A percentile compares a stretch with the other conserved stretches of the same genome.
phyloP scores from a whole-genome alignment of 2,888 invertebrate genomes.

The Aphelenchoides bicaudatus region DNA sequence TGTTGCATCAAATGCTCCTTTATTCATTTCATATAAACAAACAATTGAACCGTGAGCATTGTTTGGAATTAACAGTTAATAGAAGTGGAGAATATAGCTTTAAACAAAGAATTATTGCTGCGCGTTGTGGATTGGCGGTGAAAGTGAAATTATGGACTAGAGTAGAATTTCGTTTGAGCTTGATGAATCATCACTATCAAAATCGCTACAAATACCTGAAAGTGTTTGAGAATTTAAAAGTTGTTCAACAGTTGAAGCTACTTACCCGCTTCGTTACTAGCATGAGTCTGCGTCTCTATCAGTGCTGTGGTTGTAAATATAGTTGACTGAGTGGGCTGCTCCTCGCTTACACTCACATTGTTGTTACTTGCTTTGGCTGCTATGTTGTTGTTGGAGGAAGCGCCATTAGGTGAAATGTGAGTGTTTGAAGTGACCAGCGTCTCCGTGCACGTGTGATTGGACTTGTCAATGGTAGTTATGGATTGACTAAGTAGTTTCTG shows the following conservation, averaged over 20 bases:
- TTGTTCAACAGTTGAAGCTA: too few relatives aligned
- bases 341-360: constrained; percentile 24
- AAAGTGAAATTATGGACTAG: too few relatives aligned
- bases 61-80: too few relatives aligned
- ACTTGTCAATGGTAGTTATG: constrained; percentile 7
- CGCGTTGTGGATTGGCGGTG: too few relatives aligned
- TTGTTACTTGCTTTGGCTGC: constrained; percentile 19
- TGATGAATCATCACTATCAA: constrained; percentile 13
- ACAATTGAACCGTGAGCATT: too few relatives aligned
- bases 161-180: constrained; percentile 14
- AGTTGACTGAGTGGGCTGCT: constrained; percentile 22
- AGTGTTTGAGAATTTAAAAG: too few relatives aligned
- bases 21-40: too few relatives aligned
- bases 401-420: constrained; percentile 6
- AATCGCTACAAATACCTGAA: constrained; percentile 14
- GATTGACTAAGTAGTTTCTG: constrained; percentile 10
- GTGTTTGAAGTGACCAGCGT: constrained; percentile 11
- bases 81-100: too few relatives aligned
- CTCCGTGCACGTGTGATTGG: constrained; percentile 12
- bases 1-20: too few relatives aligned
- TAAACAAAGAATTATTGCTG: too few relatives aligned
- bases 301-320: constrained; percentile 24
- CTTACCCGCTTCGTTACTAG: constrained; percentile 12
- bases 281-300: constrained; percentile 23
- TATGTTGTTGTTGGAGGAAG: constrained; percentile 14